A percentile compares a stretch with the other conserved stretches of the same genome.
phyloP scores from a whole-genome alignment of 2,888 invertebrate species.

The Argyra leucocephala region DNA sequence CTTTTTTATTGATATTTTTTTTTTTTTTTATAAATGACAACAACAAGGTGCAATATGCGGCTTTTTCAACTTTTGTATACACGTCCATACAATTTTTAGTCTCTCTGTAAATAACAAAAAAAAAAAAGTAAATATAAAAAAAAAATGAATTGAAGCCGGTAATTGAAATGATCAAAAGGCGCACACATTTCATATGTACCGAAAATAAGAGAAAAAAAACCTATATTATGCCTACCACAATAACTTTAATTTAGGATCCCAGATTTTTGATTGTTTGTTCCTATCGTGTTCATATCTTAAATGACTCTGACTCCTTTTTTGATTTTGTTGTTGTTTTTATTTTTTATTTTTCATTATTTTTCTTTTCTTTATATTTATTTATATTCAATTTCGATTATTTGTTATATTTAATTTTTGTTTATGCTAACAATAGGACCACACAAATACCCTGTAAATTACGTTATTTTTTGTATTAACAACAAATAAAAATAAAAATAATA shows the following conservation, averaged over 20 bases:
- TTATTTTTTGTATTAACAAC: too few relatives aligned
- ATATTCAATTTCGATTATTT: neutral
- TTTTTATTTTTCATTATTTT: neutral
- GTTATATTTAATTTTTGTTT: slow-evolving; percentile 2
- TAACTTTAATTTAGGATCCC: neutral
- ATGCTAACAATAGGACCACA: neutral
- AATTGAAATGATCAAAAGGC: neutral
- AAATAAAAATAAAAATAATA: too few relatives aligned
- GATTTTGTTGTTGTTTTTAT: neutral
- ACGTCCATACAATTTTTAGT: neutral
- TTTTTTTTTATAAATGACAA: neutral
- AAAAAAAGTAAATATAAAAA: too few relatives aligned
- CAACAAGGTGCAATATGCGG: neutral
- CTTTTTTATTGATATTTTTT: neutral
- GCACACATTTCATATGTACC: too few relatives aligned
- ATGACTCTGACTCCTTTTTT: neutral
- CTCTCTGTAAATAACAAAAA: neutral
- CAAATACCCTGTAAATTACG: neutral
- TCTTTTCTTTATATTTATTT: neutral
- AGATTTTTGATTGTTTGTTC: neutral
- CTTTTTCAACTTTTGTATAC: neutral
- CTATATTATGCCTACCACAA: neutral
- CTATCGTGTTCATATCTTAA: neutral
- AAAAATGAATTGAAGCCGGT: neutral
- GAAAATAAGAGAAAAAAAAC: neutral